Base-by-base conservation (phyloP, 1,140 invertebrate species). In the Zaprionus ornatus region DNA sequence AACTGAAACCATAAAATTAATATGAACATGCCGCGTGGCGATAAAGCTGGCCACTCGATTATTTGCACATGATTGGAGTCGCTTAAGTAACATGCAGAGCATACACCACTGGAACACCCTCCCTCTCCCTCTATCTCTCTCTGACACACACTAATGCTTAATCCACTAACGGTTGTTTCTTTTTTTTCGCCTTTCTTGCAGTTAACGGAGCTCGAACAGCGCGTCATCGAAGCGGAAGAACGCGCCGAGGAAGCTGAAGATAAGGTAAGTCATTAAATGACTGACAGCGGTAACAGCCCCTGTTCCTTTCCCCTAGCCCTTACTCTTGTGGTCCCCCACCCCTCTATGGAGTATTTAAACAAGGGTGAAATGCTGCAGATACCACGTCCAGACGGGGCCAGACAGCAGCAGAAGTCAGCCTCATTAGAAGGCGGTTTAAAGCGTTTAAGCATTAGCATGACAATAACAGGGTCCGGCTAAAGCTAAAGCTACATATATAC, bases 171-270 rank as follows among this genome's bases (percentile, higher is more conserved):
- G 21, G 13, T 29, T 35, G 12, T 40, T 55, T 65, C 25, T 27
- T 27, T 32, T 45, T 40, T 92, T 60, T 93, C 91, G 82, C 74
- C 93, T 94, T 94, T 93, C 92, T 97, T 97, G 79, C 95, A 98
- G 97, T 95, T 98, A 93, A 96, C 97, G 91, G 97, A 98, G 94
- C 95, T 98, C 93, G 97, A 98, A 92, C 96, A 97, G 92, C 95
- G 97, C 80, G 97, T 98, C 86, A 94, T 97, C 92, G 97, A 98
- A 93, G 97, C 97, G 71, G 97, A 98, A 93, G 95, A 96, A 76
- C 94, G 97, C 82, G 97, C 97, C 40, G 97, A 97, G 91, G 97
- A 98, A 93, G 97, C 97, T 62, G 97, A 98, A 93, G 97, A 97
- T 93, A 98, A 98, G 96, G 97, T 98, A 95, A 95, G 93, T 78